Base-by-base conservation (phyloP, 2,797 vertebrate species). In the Onychomys leucogaster region DNA sequence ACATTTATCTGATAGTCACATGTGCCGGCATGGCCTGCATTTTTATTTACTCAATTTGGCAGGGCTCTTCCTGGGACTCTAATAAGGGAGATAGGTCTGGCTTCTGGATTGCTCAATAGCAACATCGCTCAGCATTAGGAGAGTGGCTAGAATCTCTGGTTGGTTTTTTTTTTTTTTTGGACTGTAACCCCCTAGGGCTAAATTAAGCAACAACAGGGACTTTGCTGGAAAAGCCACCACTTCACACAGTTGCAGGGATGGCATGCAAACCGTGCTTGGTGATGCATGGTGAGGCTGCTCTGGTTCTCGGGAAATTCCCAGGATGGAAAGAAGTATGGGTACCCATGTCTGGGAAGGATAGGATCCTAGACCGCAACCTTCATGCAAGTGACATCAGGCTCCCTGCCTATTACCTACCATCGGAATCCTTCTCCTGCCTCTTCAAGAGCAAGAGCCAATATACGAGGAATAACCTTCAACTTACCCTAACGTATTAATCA, bases 121-220 rank as follows among this genome's bases (percentile, higher is more conserved):
- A 29, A 0, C 19, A 12, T 4, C 67, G 5, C 6, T 14, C 25
- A 0, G 23, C 6, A n/a, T 13, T 2, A 6, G 34, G 41, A 75
- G 27, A 69, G 57, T 0, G 13, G 19, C 77, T 82, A 61, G 37
- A 19, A 43, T 49, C 49, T 52, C 61, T 55, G 29, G 0, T 11
- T 69, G 13, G 41, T n/a, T n/a, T n/a, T n/a, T n/a, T n/a, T n/a
- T n/a, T n/a, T 46, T 32, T 82, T 57, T 59, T 43, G 21, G 27
- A 17, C 19, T 77, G 7, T 77, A 3, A 69, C 52, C 67, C 67
- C 52, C 37, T 32, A 52, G 41, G 46, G 14, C 41, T 59, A 9
- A 46, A 52, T 71, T 46, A 46, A 43, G 55, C 43, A 73, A 37
- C 73, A 49, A 6, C 0, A 7, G 14, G 67, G 52, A 27, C 23